Evolutionary conservation across 2,797 vertebrate genomes (phyloP), one percentile per base, ranked within the genome.

Genomic region (Erithacus rubecula): DNA sequence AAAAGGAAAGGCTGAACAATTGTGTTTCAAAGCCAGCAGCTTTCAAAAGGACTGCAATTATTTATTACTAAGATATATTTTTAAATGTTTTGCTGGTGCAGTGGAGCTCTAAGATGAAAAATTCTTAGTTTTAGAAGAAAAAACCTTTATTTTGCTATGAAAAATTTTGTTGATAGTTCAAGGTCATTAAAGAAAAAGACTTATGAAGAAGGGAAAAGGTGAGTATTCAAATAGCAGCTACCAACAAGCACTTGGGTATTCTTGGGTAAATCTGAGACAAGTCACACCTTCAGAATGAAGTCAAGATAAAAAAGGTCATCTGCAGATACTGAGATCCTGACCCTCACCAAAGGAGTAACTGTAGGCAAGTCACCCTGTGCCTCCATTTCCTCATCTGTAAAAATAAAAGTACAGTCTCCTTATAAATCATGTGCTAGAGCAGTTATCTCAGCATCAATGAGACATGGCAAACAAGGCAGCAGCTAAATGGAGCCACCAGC

Each of bases 21-120:
- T 76, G 63, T 49, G 32, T 86, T 94, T 91, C 78, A 63, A 90
- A 96, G 86, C 74, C 83, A 93, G 71, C 75, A 94, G 64, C 70
- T 92, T 90, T 79, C 64, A 20, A 88, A 43, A 47, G 36, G 53
- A 94, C 69, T 75, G 71, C 51, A 88, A 75, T 95, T 86, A 78
- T 74, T 89, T 96, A 89, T 89, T 82, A 82, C 55, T 79, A 47
- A 96, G 80, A 72, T 65, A 32, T 19, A 82, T 92, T 92, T 91
- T 87, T 17, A 62, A 68, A 69, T 75, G 5, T 64, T 88, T 64
- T 71, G 47, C 49, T 15, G 27, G 14, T 82, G 32, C 27, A 60
- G 30, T 49, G 53, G 65, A 94, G 60, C 58, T 49, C 0, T 56
- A 90, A 80, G 13, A 56, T 78, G 44, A 37, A 56, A 85, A 59